Conservation (phyloP, 2,797 vertebrate species). For the Falco novaeseelandiae region DNA sequence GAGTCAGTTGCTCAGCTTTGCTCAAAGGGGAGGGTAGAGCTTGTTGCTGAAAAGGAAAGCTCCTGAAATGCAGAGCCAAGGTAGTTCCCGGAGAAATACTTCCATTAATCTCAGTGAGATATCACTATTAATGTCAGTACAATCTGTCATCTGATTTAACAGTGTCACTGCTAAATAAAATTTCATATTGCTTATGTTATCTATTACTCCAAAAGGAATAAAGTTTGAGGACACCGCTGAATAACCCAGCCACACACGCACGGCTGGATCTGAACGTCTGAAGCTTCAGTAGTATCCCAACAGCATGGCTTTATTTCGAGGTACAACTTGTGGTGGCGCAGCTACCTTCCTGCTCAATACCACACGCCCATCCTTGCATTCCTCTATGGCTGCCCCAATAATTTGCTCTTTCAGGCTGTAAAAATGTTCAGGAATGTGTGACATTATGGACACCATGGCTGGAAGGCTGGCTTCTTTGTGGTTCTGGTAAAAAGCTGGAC, state of each 20-base stretch:
- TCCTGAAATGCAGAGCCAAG: not conserved
- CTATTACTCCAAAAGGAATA: not conserved
- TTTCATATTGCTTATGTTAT: not conserved
- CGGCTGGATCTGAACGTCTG: not conserved
- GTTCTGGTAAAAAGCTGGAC: not conserved
- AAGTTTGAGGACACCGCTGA: not conserved
- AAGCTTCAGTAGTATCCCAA: not conserved
- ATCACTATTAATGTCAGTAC: not conserved
- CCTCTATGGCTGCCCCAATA: not conserved
- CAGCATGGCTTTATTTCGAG: not conserved
- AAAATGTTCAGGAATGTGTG: not conserved
- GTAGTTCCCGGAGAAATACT: not conserved
- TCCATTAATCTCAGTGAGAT: constrained; percentile 6
- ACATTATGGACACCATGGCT: not conserved
- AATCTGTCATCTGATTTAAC: not conserved
- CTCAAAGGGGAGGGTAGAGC: not conserved
- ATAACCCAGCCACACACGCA: not conserved
- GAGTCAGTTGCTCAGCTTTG: not conserved
- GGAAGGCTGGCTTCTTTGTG: not conserved
- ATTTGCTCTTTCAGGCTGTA: not conserved
- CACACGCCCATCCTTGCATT: not conserved
- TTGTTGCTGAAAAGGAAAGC: not conserved
- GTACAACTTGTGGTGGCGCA: not conserved
- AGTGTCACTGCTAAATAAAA: not conserved
- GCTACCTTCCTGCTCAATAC: not conserved